phyloP scores from a whole-genome alignment of 2,888 invertebrate genomes.

The Coremacera marginata region DNA sequence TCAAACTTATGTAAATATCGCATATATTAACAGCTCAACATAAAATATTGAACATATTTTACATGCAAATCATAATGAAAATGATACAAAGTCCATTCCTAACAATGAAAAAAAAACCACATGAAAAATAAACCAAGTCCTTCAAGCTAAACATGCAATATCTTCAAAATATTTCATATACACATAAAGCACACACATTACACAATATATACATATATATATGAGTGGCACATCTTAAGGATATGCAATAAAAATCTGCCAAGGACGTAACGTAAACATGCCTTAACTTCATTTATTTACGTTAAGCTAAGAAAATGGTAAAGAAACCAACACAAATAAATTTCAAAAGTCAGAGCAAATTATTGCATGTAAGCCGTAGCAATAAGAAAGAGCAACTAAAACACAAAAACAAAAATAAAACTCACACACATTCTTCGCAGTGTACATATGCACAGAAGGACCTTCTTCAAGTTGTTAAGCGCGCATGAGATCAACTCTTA shows the following conservation, averaged over 20 bases:
- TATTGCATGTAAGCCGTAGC: neutral
- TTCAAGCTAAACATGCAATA: no score
- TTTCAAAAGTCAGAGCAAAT: slow-evolving; percentile 15
- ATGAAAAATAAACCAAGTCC: no score
- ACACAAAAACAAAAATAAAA: neutral
- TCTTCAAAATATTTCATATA: no score
- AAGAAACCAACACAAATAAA: slow-evolving; percentile 11
- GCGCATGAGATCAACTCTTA: slow-evolving; percentile 27
- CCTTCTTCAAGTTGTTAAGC: slow-evolving; percentile 30
- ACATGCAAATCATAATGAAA: no score
- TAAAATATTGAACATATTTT: no score
- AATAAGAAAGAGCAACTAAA: neutral
- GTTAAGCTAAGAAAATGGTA: slow-evolving; percentile 3
- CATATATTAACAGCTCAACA: no score
- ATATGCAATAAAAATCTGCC: neutral
- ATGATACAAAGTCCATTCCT: no score
- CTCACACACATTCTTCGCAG: neutral
- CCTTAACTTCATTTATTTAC: slow-evolving; percentile 2
- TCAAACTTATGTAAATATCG: no score
- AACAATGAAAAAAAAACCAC: no score
- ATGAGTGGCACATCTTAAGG: neutral
- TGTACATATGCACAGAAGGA: slow-evolving; percentile 1
- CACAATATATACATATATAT: neutral
- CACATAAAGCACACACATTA: neutral
- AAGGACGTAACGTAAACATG: neutral